These are phyloP conservation scores for Dendroctonus ponderosae DNA, from an alignment of 1,140 invertebrate species.

Conservation along the genomic window DNA sequence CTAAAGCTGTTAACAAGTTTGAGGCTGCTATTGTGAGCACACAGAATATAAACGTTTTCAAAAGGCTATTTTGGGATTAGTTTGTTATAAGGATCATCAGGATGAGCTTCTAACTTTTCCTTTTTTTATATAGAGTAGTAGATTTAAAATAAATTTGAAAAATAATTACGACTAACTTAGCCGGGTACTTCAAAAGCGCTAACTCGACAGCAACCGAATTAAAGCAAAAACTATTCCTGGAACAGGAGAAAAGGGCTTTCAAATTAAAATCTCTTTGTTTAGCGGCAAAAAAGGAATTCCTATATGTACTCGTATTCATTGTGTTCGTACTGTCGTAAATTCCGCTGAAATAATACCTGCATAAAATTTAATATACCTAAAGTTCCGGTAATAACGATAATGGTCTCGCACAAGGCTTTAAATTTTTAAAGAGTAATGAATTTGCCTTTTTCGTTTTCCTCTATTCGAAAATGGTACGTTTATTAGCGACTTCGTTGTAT, in stretches of 20 bases:
- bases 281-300: constrained; percentile 10
- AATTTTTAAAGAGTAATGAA: constrained; percentile 24
- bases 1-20: too few relatives aligned
- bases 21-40: too few relatives aligned
- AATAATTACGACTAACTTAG: neutral
- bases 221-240: too few relatives aligned
- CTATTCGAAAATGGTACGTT: too few relatives aligned
- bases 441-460: constrained; percentile 7
- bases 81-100: too few relatives aligned
- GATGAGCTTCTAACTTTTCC: neutral
- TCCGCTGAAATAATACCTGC: constrained; percentile 19
- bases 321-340: constrained; percentile 17
- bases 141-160: neutral
- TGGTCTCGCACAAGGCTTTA: constrained; percentile 18
- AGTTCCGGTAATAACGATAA: constrained; percentile 30
- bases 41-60: too few relatives aligned
- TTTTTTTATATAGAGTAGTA: constrained; percentile 1
- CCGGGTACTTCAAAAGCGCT: too few relatives aligned
- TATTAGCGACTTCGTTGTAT: too few relatives aligned
- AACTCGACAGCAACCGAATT: too few relatives aligned
- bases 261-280: constrained; percentile 3
- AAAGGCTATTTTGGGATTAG: too few relatives aligned
- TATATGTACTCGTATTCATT: constrained; percentile 3
- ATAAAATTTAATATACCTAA: constrained; percentile 25
- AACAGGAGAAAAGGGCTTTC: neutral